Conservation (phyloP, 64 coral and sea anemone species). For the Montipora efflorescens region DNA sequence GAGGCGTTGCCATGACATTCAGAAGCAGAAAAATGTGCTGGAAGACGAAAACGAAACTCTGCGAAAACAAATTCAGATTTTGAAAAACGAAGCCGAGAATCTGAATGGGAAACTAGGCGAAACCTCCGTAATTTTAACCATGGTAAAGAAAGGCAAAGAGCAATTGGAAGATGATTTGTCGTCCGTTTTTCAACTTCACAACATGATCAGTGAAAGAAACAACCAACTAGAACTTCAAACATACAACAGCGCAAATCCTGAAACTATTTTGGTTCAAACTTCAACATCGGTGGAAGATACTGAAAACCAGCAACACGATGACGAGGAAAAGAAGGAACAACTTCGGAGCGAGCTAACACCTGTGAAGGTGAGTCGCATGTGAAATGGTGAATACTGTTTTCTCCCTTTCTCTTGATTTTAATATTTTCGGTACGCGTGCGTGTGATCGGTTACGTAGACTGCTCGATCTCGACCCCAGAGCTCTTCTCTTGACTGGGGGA, state of each 20-base stretch:
- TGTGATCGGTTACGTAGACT: too few species aligned
- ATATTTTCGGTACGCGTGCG: too few species aligned
- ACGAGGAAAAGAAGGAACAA: conserved; percentile 56
- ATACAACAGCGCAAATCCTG: background rate
- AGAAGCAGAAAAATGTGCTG: conserved; percentile 49
- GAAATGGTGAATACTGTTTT: background rate
- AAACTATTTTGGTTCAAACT: conserved; percentile 33
- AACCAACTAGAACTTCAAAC: background rate
- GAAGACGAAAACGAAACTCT: conserved; percentile 66
- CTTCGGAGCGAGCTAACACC: conserved; percentile 54
- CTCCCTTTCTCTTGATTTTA: too few species aligned
- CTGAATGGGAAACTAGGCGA: conserved; percentile 61
- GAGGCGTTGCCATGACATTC: conserved; percentile 41
- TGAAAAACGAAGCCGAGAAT: conserved; percentile 41
- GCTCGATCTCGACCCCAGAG: too few species aligned
- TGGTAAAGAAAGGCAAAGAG: conserved; percentile 59
- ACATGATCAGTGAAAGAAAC: conserved; percentile 54
- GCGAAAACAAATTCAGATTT: conserved; percentile 49
- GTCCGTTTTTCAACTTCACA: conserved; percentile 87
- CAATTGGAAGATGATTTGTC: conserved; percentile 81
- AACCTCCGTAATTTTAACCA: conserved; percentile 41
- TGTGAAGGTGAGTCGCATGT: conserved; percentile 68
- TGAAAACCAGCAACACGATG: conserved; percentile 60
- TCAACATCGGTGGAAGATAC: conserved; percentile 70
- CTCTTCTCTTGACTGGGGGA: too few species aligned